Evolutionary conservation across 2,888 invertebrate genomes (phyloP).

Genomic region (Nyleta sp.): DNA sequence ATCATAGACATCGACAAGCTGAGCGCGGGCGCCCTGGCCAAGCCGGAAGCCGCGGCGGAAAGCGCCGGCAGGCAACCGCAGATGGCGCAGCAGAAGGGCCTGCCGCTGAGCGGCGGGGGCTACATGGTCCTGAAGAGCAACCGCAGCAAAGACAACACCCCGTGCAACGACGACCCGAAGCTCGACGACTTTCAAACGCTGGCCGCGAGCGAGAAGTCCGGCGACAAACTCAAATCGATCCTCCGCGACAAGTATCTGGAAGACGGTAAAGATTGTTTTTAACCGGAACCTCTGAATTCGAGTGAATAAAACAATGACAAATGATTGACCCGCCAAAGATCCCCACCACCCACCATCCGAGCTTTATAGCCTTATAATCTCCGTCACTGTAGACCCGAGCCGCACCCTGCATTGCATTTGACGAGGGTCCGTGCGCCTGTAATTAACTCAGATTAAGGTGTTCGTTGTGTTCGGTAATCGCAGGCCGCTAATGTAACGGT

Average conservation of each 20-base stretch:
- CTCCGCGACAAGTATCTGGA: constrained; percentile 78
- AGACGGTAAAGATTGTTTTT: constrained; percentile 74
- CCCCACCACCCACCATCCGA: constrained; percentile 9
- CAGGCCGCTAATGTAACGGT: not conserved
- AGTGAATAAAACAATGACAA: constrained; percentile 7
- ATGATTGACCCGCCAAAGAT: not conserved
- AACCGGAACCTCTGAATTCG: constrained; percentile 23
- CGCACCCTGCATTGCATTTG: constrained; percentile 16
- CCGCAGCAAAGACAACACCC: constrained; percentile 78
- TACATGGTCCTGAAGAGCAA: constrained; percentile 86
- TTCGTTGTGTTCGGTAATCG: constrained; percentile 27
- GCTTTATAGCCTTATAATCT: constrained; percentile 26
- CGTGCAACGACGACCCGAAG: constrained; percentile 73
- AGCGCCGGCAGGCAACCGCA: constrained; percentile 81
- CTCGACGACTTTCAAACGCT: constrained; percentile 73
- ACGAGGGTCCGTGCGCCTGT: too few relatives aligned
- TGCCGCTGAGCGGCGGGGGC: constrained; percentile 84
- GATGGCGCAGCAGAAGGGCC: constrained; percentile 78
- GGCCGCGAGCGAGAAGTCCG: constrained; percentile 68
- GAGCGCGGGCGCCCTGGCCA: constrained; percentile 71
- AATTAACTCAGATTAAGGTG: not conserved
- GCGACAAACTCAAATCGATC: constrained; percentile 79
- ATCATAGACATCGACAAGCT: constrained; percentile 80
- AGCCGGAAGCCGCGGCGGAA: constrained; percentile 66
- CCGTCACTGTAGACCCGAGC: constrained; percentile 24